These are phyloP conservation scores for Xestia sexstrigata DNA, from an alignment of 2,888 invertebrate genomes.

Conservation along the genomic window DNA sequence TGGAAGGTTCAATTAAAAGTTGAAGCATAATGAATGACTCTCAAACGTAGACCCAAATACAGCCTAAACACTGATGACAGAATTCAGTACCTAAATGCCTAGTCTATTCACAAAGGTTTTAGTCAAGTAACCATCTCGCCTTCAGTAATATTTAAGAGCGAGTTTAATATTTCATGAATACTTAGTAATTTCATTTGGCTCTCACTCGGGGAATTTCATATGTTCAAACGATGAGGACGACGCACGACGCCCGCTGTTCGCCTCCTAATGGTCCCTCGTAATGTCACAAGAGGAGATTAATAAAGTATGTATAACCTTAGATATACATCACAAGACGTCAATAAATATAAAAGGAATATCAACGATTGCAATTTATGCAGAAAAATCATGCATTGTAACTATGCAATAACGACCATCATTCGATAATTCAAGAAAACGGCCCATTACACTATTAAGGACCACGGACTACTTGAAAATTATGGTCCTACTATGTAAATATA, in stretches of 20 bases:
- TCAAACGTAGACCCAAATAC: background rate
- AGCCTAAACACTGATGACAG: background rate
- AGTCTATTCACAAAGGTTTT: conserved; percentile 11
- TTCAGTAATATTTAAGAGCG: conserved; percentile 48
- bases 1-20: conserved; percentile 27
- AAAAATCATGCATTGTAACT: conserved; percentile 31
- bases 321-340: conserved; percentile 22
- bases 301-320: conserved; percentile 23
- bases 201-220: conserved; percentile 64
- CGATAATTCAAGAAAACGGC: conserved; percentile 57
- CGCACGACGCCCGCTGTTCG: conserved; percentile 43
- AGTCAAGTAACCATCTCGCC: conserved; percentile 33
- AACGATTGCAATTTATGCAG: conserved; percentile 22
- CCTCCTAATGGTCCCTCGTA: conserved; percentile 52
- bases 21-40: conserved; percentile 17
- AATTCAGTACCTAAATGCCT: background rate
- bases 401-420: conserved; percentile 28
- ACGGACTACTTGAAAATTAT: conserved; percentile 62
- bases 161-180: conserved; percentile 67
- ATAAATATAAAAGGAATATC: conserved; percentile 33
- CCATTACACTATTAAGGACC: conserved; percentile 60
- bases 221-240: conserved; percentile 51
- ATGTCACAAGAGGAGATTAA: conserved; percentile 52
- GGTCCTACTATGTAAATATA: conserved; percentile 69
- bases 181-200: conserved; percentile 64